phyloP scores from a whole-genome alignment of 2,113 vertebrate species.

The Zonotrichia leucophrys region DNA sequence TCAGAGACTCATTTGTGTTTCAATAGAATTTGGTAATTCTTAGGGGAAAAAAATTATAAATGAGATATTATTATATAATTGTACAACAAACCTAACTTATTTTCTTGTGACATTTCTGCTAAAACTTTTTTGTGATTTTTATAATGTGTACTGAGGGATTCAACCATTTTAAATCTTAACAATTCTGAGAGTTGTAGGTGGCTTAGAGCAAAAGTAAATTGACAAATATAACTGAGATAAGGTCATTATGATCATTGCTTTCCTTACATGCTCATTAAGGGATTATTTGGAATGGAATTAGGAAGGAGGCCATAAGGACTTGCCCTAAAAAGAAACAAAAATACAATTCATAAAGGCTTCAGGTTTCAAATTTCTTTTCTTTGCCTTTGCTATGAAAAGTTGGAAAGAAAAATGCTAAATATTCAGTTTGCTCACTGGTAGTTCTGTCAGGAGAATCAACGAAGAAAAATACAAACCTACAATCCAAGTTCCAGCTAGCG shows the following conservation, averaged over 20 bases:
- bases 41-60: neutral
- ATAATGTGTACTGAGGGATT: neutral
- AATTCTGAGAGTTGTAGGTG: neutral
- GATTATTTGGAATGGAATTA: neutral
- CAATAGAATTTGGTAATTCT: neutral
- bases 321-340: neutral
- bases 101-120: neutral
- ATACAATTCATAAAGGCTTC: neutral
- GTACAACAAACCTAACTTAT: neutral
- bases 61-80: neutral
- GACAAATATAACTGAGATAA: neutral
- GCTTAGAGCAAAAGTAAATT: neutral
- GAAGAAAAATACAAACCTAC: accelerated
- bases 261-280: neutral
- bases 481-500: neutral
- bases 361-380: neutral
- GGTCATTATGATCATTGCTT: neutral
- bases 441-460: neutral
- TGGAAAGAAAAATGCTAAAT: neutral
- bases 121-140: neutral
- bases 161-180: neutral
- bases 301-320: neutral
- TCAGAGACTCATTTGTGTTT: neutral
- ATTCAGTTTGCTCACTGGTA: neutral
- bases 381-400: neutral